phyloP scores from a whole-genome alignment of 1,140 invertebrate species.

The Neodiprion fabricii region DNA sequence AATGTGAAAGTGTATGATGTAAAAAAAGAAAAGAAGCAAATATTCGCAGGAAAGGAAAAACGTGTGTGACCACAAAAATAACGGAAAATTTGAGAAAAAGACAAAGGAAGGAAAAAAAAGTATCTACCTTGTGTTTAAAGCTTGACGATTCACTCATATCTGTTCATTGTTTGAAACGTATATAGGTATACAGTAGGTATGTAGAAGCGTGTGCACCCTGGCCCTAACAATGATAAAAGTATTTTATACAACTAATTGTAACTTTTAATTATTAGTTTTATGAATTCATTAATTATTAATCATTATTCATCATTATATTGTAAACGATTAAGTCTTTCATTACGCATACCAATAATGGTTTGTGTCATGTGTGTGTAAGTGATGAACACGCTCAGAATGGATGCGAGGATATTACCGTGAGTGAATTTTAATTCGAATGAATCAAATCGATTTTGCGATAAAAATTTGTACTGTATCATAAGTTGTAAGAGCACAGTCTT shows the following conservation, averaged over 20 bases:
- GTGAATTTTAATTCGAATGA: background rate
- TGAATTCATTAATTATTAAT: conserved; percentile 6
- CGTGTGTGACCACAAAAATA: no score
- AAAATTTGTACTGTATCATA: background rate
- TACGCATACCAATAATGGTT: background rate
- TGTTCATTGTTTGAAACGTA: background rate
- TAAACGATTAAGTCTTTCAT: background rate
- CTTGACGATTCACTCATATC: background rate
- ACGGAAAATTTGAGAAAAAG: background rate
- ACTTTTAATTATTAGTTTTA: conserved; percentile 2
- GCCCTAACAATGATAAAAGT: conserved; percentile 2
- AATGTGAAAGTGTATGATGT: no score
- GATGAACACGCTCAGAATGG: conserved; percentile 6
- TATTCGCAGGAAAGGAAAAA: no score
- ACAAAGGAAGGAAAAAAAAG: background rate
- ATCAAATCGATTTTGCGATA: background rate
- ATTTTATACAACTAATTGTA: conserved; percentile 8
- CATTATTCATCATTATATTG: background rate
- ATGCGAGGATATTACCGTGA: background rate
- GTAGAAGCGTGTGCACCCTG: background rate
- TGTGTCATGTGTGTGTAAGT: background rate
- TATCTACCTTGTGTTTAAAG: background rate
- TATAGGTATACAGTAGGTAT: background rate
- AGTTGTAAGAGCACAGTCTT: no score
- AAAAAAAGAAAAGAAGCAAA: no score